Percentiles rank a stretch among this genome's conserved stretches.
These are phyloP conservation scores for Sitobion miscanthi DNA, from an alignment of 1,140 invertebrate species.

Conservation along the genomic window DNA sequence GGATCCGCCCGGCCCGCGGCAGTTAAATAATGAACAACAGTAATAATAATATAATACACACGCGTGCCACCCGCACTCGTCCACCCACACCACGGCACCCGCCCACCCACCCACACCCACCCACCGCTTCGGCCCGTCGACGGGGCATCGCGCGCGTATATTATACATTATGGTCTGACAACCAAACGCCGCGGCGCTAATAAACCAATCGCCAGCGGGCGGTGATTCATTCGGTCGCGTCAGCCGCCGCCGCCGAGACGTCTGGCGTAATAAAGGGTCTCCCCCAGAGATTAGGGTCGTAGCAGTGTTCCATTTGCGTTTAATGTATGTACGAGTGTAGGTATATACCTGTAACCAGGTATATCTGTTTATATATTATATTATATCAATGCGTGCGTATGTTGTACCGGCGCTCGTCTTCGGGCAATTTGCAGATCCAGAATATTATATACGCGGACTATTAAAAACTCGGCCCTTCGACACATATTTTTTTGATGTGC, in stretches of 20 bases:
- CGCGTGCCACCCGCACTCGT: not conserved
- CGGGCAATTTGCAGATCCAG: not conserved
- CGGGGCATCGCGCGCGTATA: not conserved
- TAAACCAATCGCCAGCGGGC: slow-evolving; percentile 22
- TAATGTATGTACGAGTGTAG: not conserved
- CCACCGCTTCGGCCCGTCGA: not conserved
- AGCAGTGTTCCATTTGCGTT: not conserved
- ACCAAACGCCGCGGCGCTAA: not conserved
- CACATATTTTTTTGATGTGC: too few relatives aligned
- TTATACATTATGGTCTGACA: not conserved
- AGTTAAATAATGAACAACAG: not conserved
- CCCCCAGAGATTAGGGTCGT: slow-evolving; percentile 8
- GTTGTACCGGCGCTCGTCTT: not conserved
- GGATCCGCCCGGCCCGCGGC: not conserved
- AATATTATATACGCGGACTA: not conserved
- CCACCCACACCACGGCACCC: not conserved
- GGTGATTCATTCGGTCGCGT: slow-evolving; percentile 18
- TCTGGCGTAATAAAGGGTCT: not conserved
- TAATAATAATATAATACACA: not conserved
- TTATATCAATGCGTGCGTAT: not conserved
- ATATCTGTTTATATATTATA: not conserved
- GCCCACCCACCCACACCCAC: not conserved
- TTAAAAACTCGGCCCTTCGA: not conserved
- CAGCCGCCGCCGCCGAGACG: not conserved
- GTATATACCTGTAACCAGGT: not conserved